Evolutionary conservation across 2,113 vertebrate genomes (phyloP).

Genomic region (Ophthalmolycus amberensis): DNA sequence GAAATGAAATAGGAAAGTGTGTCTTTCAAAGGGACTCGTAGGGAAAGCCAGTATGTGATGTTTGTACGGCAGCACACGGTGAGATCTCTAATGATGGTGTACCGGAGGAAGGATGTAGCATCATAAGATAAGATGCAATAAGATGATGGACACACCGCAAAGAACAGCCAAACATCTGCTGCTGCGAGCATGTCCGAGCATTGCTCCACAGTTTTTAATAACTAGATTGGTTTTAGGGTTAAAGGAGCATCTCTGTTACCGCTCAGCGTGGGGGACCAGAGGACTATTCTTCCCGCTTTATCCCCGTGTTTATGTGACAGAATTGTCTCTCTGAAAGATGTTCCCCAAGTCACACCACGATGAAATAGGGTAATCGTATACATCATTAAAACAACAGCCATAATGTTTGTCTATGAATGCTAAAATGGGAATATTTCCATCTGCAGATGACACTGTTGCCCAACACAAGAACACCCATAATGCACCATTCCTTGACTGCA

Average conservation of each 20-base stretch:
- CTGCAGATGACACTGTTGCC: neutral
- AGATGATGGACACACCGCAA: neutral
- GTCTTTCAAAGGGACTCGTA: conserved; percentile 13
- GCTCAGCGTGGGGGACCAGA: too few relatives aligned
- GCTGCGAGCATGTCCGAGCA: neutral
- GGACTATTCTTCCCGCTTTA: neutral
- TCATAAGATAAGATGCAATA: too few relatives aligned
- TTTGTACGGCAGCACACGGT: too few relatives aligned
- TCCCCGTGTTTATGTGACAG: neutral
- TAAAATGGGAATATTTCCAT: neutral
- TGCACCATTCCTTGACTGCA: neutral
- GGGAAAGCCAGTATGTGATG: neutral
- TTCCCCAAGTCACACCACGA: neutral
- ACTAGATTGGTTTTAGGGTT: too few relatives aligned
- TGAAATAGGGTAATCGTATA: neutral
- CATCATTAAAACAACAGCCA: neutral
- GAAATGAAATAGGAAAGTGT: conserved; percentile 21
- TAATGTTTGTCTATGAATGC: neutral
- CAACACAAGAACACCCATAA: neutral
- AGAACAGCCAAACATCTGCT: neutral
- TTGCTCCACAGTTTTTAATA: neutral
- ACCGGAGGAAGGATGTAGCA: neutral
- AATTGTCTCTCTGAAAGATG: neutral
- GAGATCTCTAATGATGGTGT: too few relatives aligned
- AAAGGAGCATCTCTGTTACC: too few relatives aligned